A percentile compares a stretch with the other conserved stretches of the same genome.
Evolutionary conservation across 2,797 vertebrate species (phyloP).

Genomic region (Eurystomus glaucurus): DNA sequence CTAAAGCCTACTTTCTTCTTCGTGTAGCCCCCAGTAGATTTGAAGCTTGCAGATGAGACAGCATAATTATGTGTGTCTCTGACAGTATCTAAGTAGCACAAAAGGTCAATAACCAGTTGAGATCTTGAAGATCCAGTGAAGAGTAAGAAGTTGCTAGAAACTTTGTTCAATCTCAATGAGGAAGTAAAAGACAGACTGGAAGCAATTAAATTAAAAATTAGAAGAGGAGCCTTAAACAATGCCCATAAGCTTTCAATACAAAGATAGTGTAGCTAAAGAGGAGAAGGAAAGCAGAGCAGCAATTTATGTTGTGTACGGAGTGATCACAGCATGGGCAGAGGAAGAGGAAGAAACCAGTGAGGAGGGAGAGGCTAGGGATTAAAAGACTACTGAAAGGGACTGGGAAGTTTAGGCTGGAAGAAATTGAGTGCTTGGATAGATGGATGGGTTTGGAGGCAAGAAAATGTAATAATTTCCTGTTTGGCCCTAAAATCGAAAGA

Average conservation of each 20-base stretch:
- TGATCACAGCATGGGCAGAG: background rate
- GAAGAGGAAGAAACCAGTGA: background rate
- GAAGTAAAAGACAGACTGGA: background rate
- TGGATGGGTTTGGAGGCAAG: background rate
- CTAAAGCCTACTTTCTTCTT: background rate
- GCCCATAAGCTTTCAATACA: background rate
- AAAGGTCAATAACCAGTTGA: background rate
- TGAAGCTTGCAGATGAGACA: background rate
- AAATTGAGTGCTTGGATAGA: background rate
- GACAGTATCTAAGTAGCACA: background rate
- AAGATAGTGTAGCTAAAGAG: background rate
- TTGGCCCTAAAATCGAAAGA: background rate
- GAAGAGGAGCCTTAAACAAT: background rate
- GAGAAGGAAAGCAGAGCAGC: background rate
- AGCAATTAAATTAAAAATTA: background rate
- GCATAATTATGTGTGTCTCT: fast-evolving
- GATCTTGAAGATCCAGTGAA: background rate
- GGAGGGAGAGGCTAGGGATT: background rate
- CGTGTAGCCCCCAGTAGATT: background rate
- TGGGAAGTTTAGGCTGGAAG: background rate
- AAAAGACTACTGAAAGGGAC: background rate
- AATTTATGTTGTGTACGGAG: background rate
- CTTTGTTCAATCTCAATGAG: background rate
- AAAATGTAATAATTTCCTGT: background rate
- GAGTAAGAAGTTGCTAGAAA: background rate